Conservation (phyloP, 2,797 vertebrate genomes). For the Galagoides demidoff region DNA sequence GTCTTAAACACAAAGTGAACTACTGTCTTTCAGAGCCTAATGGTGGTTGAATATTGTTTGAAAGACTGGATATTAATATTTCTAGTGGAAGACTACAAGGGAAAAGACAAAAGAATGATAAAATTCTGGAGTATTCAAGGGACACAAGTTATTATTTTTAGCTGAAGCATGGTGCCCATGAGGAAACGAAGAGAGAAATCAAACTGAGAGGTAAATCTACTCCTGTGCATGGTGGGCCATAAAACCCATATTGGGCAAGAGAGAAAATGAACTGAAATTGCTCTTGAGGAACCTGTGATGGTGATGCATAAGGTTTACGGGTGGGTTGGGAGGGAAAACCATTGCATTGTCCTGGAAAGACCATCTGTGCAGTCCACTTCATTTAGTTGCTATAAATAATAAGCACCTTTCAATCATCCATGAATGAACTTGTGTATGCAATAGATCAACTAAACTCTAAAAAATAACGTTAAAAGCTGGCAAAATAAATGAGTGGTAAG, state of each 20-base stretch:
- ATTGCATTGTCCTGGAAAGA: background rate
- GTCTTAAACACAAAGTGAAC: background rate
- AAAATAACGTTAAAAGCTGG: conserved; percentile 17
- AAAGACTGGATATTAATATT: background rate
- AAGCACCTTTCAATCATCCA: background rate
- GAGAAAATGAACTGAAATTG: background rate
- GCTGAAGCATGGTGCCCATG: background rate
- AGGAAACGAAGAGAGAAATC: background rate
- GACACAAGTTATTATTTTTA: background rate
- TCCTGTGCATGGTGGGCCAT: background rate
- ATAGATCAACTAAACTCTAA: background rate
- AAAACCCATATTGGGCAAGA: background rate
- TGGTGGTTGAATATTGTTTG: background rate
- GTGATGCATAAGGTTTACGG: background rate
- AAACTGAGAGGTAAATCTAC: background rate
- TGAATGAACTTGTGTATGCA: background rate
- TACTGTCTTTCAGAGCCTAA: background rate
- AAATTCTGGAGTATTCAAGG: background rate
- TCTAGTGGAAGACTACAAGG: background rate
- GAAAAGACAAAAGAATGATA: background rate
- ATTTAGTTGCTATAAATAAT: conserved; percentile 11
- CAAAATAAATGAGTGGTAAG: conserved; percentile 9
- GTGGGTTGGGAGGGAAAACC: background rate
- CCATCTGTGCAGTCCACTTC: background rate
- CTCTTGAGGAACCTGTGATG: background rate